phyloP scores from a whole-genome alignment of 2,113 vertebrate species.

The Chaetorhynchus papuensis region DNA sequence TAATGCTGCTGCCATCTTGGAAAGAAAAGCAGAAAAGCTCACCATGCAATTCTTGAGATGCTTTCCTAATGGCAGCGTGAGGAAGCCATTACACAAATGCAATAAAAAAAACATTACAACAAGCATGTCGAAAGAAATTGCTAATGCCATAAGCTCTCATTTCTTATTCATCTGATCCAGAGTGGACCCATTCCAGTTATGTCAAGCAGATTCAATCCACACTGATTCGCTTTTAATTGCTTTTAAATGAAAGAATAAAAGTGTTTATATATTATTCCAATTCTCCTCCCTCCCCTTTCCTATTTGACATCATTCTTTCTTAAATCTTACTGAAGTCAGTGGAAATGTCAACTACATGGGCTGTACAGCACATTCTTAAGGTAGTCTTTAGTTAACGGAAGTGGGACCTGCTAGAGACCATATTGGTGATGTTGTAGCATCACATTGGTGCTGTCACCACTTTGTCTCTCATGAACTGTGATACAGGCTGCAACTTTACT shows the following conservation, averaged over 20 bases:
- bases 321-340: not conserved
- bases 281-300: not conserved
- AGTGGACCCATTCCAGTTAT: not conserved
- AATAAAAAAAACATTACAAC: not conserved
- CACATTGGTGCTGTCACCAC: not conserved
- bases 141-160: not conserved
- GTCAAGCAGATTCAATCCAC: not conserved
- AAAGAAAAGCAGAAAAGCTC: not conserved
- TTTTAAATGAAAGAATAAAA: not conserved
- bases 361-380: not conserved
- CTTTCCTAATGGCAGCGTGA: not conserved
- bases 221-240: not conserved
- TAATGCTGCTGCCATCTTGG: not conserved
- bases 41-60: not conserved
- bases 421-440: not conserved
- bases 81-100: not conserved
- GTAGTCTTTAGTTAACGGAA: not conserved
- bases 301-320: not conserved
- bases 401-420: not conserved
- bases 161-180: not conserved
- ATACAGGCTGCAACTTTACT: not conserved
- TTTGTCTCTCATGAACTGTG: not conserved
- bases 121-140: not conserved
- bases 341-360: rapidly evolving
- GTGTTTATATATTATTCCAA: not conserved